A percentile compares a stretch with the other conserved stretches of the same genome.
phyloP scores from a whole-genome alignment of 2,113 vertebrate species.

The Lanius collurio region DNA sequence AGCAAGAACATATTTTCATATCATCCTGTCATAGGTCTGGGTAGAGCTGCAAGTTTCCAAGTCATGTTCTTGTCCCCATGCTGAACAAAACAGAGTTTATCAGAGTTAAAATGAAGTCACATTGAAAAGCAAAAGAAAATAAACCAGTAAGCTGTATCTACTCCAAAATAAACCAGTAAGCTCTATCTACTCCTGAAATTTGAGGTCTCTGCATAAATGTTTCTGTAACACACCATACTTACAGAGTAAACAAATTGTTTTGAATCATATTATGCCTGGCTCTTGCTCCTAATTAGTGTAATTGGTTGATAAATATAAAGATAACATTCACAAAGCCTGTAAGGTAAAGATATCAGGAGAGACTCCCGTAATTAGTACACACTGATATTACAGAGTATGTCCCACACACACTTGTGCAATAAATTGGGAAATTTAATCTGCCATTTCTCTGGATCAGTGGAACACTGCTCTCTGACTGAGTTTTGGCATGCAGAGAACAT shows the following conservation, averaged over 20 bases:
- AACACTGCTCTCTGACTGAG: not conserved
- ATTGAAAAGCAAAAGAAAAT: not conserved
- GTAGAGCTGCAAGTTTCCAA: not conserved
- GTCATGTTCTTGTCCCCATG: not conserved
- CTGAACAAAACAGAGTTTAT: not conserved
- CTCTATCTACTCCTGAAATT: not conserved
- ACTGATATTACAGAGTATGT: not conserved
- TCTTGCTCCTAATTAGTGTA: not conserved
- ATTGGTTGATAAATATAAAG: not conserved
- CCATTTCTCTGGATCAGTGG: not conserved
- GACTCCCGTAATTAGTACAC: not conserved
- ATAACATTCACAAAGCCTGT: not conserved
- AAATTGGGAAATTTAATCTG: not conserved
- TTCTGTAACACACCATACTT: not conserved
- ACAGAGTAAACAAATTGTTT: not conserved
- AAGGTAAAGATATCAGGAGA: not conserved
- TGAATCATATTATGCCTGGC: not conserved
- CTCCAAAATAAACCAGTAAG: not conserved
- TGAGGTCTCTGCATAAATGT: not conserved
- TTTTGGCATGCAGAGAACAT: not conserved
- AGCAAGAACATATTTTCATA: not conserved
- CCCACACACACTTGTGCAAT: accelerated
- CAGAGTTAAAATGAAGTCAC: not conserved
- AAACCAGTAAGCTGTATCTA: not conserved
- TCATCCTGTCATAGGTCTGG: not conserved